phyloP scores from a whole-genome alignment of 2,888 invertebrate species.

The Allygus modestus region DNA sequence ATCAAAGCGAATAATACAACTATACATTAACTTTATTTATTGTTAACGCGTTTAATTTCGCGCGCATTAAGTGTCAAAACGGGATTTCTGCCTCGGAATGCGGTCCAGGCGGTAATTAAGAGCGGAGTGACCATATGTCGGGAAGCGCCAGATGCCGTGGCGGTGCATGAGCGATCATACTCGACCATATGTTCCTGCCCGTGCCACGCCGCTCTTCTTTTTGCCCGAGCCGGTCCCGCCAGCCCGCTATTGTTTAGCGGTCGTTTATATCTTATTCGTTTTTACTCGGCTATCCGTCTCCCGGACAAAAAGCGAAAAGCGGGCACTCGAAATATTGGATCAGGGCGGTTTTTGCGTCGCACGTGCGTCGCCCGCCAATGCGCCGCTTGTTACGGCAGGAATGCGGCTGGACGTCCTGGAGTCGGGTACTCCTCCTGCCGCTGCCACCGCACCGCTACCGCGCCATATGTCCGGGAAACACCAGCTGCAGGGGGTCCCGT shows the following conservation, averaged over 20 bases:
- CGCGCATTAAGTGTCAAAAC: slow-evolving; percentile 55
- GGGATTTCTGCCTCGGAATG: slow-evolving; percentile 41
- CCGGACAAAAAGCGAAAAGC: neutral
- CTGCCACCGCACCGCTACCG: neutral
- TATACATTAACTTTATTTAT: slow-evolving; percentile 55
- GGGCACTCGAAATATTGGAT: slow-evolving; percentile 56
- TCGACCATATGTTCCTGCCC: slow-evolving; percentile 40
- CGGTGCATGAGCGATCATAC: slow-evolving; percentile 2
- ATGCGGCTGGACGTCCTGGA: slow-evolving; percentile 28
- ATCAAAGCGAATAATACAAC: slow-evolving; percentile 41
- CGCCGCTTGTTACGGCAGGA: slow-evolving; percentile 24
- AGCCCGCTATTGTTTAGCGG: slow-evolving; percentile 40
- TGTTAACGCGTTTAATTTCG: slow-evolving; percentile 47
- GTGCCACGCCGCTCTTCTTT: slow-evolving; percentile 5
- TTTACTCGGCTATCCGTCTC: slow-evolving; percentile 47
- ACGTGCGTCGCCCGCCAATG: slow-evolving; percentile 24
- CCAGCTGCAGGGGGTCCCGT: neutral
- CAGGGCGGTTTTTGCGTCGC: slow-evolving; percentile 47
- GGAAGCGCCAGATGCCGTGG: slow-evolving; percentile 23
- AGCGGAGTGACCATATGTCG: slow-evolving; percentile 16
- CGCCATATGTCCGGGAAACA: neutral
- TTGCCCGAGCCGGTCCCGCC: slow-evolving; percentile 21
- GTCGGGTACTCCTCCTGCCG: neutral
- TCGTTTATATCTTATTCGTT: slow-evolving; percentile 58
- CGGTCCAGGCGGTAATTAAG: slow-evolving; percentile 32